A percentile compares a stretch with the other conserved stretches of the same genome.
These are phyloP conservation scores for Dicycla oo DNA, from an alignment of 2,888 invertebrate genomes.

Conservation along the genomic window DNA sequence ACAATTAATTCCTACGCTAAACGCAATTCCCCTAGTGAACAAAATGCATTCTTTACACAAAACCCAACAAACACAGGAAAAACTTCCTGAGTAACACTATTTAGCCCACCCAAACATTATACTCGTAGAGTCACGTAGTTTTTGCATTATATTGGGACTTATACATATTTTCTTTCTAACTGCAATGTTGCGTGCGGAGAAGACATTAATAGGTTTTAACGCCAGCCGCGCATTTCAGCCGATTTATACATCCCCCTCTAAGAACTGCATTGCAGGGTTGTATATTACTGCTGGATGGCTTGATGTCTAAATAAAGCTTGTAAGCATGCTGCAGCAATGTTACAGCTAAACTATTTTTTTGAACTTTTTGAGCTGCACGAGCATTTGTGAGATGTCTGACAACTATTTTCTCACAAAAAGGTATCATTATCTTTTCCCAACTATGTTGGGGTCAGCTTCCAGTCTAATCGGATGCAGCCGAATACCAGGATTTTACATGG, in stretches of 20 bases:
- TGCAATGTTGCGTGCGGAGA: constrained; percentile 82
- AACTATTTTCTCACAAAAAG: too few species aligned
- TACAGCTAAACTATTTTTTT: background rate
- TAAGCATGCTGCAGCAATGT: constrained; percentile 16
- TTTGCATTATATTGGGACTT: constrained; percentile 4
- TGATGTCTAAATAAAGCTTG: constrained; percentile 44
- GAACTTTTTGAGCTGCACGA: background rate
- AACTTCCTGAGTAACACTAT: constrained; percentile 53
- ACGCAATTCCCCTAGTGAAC: constrained; percentile 8
- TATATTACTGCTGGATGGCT: constrained; percentile 50
- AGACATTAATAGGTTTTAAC: constrained; percentile 84
- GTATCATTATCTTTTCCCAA: too few species aligned
- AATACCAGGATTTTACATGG: too few species aligned
- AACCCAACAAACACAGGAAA: constrained; percentile 27
- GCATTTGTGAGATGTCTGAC: background rate
- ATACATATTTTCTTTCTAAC: constrained; percentile 72
- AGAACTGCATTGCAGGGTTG: constrained; percentile 79
- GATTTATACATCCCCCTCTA: constrained; percentile 67
- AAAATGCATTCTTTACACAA: constrained; percentile 47
- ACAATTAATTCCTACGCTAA: background rate
- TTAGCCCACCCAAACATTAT: constrained; percentile 49
- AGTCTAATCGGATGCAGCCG: background rate
- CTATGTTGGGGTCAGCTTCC: too few species aligned
- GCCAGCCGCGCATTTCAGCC: constrained; percentile 75
- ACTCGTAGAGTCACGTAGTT: constrained; percentile 38